These are phyloP conservation scores for Neotragus moschatus DNA, from an alignment of 2,113 vertebrate species.

Conservation along the genomic window DNA sequence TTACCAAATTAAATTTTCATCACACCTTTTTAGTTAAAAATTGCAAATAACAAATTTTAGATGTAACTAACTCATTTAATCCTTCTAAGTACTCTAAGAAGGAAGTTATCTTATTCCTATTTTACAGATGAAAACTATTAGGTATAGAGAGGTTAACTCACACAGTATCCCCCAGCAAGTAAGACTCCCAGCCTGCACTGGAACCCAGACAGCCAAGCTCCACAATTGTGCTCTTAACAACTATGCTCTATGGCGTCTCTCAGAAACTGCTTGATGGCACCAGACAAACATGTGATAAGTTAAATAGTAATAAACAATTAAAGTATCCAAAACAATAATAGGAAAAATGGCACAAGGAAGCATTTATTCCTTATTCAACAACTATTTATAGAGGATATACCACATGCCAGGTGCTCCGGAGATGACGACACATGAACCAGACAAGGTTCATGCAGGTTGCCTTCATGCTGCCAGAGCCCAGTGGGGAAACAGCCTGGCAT, in stretches of 20 bases:
- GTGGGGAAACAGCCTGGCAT: neutral
- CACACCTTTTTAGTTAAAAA: neutral
- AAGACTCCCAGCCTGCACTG: neutral
- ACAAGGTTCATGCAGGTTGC: neutral
- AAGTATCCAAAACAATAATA: neutral
- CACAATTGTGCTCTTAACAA: neutral
- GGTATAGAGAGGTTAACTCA: neutral
- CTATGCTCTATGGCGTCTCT: neutral
- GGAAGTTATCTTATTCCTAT: neutral
- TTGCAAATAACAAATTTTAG: neutral
- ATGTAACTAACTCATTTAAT: neutral
- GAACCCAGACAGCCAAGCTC: neutral
- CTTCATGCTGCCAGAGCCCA: neutral
- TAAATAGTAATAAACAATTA: neutral
- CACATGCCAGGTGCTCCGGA: neutral
- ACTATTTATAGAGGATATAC: neutral
- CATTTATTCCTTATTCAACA: slow-evolving; percentile 4
- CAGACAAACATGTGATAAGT: neutral
- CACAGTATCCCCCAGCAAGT: neutral
- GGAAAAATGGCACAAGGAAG: neutral
- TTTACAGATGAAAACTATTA: neutral
- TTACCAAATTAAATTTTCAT: neutral
- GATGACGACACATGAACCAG: neutral
- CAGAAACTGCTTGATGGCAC: neutral
- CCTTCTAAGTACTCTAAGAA: neutral